Evolutionary conservation across 2,888 invertebrate genomes (phyloP).

Genomic region (Scelioninae gen. 2): DNA sequence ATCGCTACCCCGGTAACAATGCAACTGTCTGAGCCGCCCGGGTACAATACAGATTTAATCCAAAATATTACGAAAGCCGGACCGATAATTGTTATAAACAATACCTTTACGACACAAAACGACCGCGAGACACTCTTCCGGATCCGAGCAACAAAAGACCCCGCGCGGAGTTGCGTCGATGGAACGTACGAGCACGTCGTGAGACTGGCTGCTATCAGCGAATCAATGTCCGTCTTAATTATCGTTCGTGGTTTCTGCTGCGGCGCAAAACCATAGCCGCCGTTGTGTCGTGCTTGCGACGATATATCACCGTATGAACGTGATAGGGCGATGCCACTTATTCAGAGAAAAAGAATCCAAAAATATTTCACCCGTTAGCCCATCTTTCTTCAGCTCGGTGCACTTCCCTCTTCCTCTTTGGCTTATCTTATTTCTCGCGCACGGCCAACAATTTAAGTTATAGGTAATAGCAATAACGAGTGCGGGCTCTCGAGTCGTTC

Average conservation of each 20-base stretch:
- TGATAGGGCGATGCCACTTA: slow-evolving; percentile 59
- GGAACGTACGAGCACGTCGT: slow-evolving; percentile 65
- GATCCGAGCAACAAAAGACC: slow-evolving; percentile 50
- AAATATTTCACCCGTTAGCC: slow-evolving; percentile 56
- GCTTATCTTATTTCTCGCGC: slow-evolving; percentile 7
- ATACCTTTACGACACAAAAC: slow-evolving; percentile 41
- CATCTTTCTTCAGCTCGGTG: slow-evolving; percentile 39
- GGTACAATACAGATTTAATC: slow-evolving; percentile 56
- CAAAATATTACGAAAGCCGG: slow-evolving; percentile 47
- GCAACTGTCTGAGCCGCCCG: slow-evolving; percentile 33
- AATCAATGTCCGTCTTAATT: slow-evolving; percentile 75
- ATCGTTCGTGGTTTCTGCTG: slow-evolving; percentile 70
- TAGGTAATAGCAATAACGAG: no score
- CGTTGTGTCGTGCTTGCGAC: slow-evolving; percentile 46
- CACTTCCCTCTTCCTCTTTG: slow-evolving; percentile 25
- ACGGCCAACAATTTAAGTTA: slow-evolving; percentile 18
- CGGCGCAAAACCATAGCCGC: slow-evolving; percentile 54
- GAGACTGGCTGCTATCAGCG: slow-evolving; percentile 70
- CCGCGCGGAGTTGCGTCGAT: slow-evolving; percentile 54
- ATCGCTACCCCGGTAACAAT: slow-evolving; percentile 49
- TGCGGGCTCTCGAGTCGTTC: not conserved
- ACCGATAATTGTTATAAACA: slow-evolving; percentile 58
- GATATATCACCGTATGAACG: slow-evolving; percentile 61
- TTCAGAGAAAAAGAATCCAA: slow-evolving; percentile 46
- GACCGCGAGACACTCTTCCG: slow-evolving; percentile 51